Base-by-base conservation (phyloP, 2,113 vertebrate genomes). In the Mormyrus lacerda region DNA sequence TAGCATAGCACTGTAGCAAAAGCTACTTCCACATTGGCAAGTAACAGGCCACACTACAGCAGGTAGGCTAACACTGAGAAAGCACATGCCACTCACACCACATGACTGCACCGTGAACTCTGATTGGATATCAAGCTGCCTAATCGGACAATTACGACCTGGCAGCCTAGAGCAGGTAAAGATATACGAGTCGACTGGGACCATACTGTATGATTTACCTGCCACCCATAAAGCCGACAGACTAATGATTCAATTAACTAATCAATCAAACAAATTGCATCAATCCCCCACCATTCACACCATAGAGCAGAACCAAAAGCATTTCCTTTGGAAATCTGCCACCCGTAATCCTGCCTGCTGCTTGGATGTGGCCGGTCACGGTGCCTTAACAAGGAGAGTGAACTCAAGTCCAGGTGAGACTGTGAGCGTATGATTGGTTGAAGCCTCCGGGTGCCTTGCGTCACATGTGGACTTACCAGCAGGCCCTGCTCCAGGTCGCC, bases 401-500 rank as follows among this genome's bases (percentile, higher is more conserved):
- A 76, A 39, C 31, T 31, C 15, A 9, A 39, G 69, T 15, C 69
- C 69, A 39, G 4, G 4, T 35, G 69, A 76, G 69, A 39, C 35
- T 6, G 27, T 39, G n/a, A 27, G 61, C 27, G 27, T 73, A n/a
- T 6, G 2, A 79, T 79, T 42, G 31, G 35, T 4, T 79, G 17
- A 79, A 15, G 35, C 13, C 73, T 42, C 15, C 35, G 6, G 13
- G n/a, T 73, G 65, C n/a, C 10, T 73, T 73, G n/a, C 11, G 15
- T 82, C 42, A 35, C 42, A 89, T 94, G 47, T 35, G 27, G 47
- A 53, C 53, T 31, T 96, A 99, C 98, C 97, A 92, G 91, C 9
- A 99, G 93, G 84, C 97, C 95, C 87, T 96, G 95, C 92, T 99
- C 97, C 92, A 99, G 92, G 90, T 97, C 95, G 1, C 93, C 92